These are phyloP conservation scores for Aporophyla lueneburgensis DNA, from an alignment of 2,888 invertebrate species.

Conservation along the genomic window DNA sequence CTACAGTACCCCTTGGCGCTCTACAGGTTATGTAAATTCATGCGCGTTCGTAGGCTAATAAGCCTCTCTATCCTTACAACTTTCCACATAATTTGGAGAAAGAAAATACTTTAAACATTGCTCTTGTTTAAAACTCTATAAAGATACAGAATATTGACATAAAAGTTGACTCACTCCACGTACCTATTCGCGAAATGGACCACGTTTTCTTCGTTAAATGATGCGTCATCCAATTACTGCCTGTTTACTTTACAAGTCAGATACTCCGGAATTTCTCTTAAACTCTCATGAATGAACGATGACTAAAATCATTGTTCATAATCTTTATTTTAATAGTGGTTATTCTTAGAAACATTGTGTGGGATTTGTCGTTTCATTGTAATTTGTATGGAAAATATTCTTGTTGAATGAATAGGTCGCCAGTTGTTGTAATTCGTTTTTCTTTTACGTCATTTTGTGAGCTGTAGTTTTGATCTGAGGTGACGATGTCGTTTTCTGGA, in stretches of 20 bases:
- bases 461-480: neutral
- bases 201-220: constrained; percentile 75
- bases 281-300: constrained; percentile 64
- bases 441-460: constrained; percentile 27
- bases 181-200: constrained; percentile 73
- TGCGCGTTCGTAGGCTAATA: too few species aligned
- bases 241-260: constrained; percentile 60
- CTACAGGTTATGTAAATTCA: too few species aligned
- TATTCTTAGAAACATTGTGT: constrained; percentile 55
- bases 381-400: constrained; percentile 48
- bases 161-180: constrained; percentile 52
- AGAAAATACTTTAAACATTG: too few species aligned
- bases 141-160: neutral
- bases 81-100: too few species aligned
- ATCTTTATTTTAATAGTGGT: constrained; percentile 25
- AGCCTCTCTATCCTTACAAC: too few species aligned
- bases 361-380: constrained; percentile 40
- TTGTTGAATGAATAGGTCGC: constrained; percentile 26
- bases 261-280: constrained; percentile 56
- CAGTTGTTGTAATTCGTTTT: neutral
- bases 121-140: too few species aligned
- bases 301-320: constrained; percentile 58
- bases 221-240: constrained; percentile 67
- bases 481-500: neutral
- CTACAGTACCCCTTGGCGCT: too few species aligned